These are phyloP conservation scores for Carassius auratus DNA, from an alignment of 2,113 vertebrate species.

Conservation along the genomic window DNA sequence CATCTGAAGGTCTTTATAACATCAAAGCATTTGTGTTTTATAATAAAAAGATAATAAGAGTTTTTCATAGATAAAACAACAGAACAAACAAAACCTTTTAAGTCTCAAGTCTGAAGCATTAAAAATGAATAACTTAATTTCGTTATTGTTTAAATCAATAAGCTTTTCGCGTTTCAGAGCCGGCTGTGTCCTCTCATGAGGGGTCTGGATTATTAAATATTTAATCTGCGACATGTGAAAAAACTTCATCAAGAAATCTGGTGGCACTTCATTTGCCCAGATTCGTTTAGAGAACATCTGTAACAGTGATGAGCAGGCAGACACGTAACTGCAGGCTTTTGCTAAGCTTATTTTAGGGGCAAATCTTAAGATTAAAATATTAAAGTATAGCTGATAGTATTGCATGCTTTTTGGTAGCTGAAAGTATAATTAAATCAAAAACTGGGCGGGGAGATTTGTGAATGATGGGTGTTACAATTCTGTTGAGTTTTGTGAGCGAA, in stretches of 20 bases:
- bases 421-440: not conserved
- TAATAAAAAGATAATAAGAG: not conserved
- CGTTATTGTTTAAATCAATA: constrained; percentile 17
- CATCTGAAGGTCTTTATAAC: not conserved
- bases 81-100: constrained; percentile 17
- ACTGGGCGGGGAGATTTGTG: not conserved
- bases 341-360: not conserved
- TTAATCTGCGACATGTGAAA: not conserved
- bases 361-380: not conserved
- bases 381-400: not conserved
- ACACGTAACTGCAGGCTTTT: not conserved
- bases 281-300: constrained; percentile 7
- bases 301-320: not conserved
- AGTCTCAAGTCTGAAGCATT: constrained; percentile 14
- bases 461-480: not conserved
- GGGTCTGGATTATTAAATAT: not conserved
- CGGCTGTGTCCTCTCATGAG: not conserved
- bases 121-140: not conserved
- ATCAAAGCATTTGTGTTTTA: constrained; percentile 36
- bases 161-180: not conserved
- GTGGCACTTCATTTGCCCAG: constrained; percentile 8
- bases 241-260: constrained; percentile 3
- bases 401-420: not conserved
- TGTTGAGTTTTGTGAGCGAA: not conserved
- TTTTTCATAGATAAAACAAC: not conserved